Conservation (phyloP, 2,797 vertebrate species). For the Premnoplex brunnescens region DNA sequence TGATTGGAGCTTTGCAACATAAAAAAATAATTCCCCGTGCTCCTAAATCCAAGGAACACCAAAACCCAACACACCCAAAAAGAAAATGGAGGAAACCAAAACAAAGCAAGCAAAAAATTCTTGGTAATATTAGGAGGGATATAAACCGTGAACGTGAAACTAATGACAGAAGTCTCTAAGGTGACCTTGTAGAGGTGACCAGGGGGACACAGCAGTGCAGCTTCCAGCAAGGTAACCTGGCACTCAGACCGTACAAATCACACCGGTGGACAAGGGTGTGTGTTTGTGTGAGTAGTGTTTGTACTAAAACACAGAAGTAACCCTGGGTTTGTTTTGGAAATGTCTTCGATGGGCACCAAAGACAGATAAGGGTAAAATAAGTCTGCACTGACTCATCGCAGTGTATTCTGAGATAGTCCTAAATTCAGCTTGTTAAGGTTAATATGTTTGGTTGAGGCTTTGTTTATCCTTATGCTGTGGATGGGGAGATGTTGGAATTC, state of each 20-base stretch:
- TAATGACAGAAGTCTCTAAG: background rate
- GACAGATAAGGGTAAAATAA: background rate
- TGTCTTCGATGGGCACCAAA: background rate
- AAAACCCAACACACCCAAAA: fast-evolving
- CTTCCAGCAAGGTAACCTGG: background rate
- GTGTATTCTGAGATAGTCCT: background rate
- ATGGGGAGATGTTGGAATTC: background rate
- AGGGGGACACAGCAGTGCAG: background rate
- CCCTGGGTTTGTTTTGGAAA: background rate
- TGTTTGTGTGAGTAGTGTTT: background rate
- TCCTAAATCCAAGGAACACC: background rate
- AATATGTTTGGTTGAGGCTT: background rate
- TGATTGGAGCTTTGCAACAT: background rate
- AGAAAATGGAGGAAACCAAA: background rate
- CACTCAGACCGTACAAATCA: background rate
- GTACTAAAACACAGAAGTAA: background rate
- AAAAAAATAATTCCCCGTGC: background rate
- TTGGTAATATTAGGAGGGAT: background rate
- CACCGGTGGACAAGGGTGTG: background rate
- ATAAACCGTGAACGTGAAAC: background rate
- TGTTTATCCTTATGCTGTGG: background rate
- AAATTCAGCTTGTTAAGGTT: background rate
- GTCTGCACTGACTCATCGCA: background rate
- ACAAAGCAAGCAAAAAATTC: background rate
- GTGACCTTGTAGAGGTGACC: background rate